These are phyloP conservation scores for Syrmaticus mikado DNA, from an alignment of 2,113 vertebrate species.

Conservation along the genomic window DNA sequence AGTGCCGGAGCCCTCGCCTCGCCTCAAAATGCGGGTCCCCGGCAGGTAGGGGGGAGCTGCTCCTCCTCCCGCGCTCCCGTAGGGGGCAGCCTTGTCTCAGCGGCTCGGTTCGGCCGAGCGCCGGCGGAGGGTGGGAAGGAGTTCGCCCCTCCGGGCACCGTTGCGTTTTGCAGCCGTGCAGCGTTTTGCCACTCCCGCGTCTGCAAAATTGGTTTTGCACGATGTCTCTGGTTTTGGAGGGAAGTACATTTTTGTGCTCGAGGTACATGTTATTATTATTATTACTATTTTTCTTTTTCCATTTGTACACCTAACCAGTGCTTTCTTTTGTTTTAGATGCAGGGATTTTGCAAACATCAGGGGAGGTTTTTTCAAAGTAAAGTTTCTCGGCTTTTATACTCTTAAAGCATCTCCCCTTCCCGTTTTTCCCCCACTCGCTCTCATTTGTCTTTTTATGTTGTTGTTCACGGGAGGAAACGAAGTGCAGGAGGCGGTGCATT, in stretches of 20 bases:
- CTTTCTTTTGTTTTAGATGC: background rate
- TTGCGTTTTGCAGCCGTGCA: background rate
- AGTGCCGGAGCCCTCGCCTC: background rate
- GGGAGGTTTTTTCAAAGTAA: accelerated
- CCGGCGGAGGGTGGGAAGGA: background rate
- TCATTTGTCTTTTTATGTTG: background rate
- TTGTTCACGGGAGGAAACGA: background rate
- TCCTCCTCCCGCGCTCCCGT: background rate
- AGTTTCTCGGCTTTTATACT: background rate
- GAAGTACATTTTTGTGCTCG: background rate
- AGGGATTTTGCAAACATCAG: background rate
- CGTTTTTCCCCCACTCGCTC: background rate
- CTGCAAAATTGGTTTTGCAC: background rate
- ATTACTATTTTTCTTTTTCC: background rate
- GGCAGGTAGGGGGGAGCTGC: background rate
- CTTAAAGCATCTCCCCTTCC: background rate
- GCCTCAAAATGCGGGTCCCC: background rate
- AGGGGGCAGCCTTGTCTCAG: background rate
- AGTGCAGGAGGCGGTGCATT: background rate
- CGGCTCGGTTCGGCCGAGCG: background rate
- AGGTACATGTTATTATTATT: background rate
- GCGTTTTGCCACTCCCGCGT: background rate
- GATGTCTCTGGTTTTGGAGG: background rate
- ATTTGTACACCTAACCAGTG: background rate
- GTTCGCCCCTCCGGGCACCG: background rate